Percentiles rank a stretch among this genome's conserved stretches.
These are phyloP conservation scores for Zenarchopterus dispar DNA, from an alignment of 2,797 vertebrate genomes.

Conservation along the genomic window DNA sequence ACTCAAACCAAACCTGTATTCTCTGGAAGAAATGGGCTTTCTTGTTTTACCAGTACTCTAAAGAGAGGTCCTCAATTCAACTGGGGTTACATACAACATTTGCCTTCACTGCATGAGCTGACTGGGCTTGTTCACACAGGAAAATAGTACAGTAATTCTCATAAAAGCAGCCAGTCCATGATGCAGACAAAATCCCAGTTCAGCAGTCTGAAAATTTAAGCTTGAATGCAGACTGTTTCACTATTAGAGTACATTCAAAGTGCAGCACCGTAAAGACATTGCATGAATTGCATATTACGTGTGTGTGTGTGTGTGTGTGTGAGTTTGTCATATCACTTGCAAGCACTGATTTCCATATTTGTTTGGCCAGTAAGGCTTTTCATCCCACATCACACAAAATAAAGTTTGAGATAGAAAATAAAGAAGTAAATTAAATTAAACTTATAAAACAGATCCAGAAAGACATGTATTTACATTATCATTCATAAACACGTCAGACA, in stretches of 20 bases:
- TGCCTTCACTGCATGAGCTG: conserved; percentile 43
- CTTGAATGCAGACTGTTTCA: no score
- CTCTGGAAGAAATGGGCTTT: background rate
- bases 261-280: no score
- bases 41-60: conserved; percentile 20
- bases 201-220: conserved; percentile 52
- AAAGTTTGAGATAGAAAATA: background rate
- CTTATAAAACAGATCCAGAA: background rate
- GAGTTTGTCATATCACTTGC: no score
- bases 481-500: no score
- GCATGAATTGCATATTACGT: no score
- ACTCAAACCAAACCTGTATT: conserved; percentile 17
- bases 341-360: no score
- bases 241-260: no score
- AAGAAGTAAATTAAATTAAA: background rate
- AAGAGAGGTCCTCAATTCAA: conserved; percentile 47
- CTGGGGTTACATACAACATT: conserved; percentile 28
- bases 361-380: no score
- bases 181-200: conserved; percentile 54
- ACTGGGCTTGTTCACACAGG: conserved; percentile 36
- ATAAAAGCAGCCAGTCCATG: conserved; percentile 53
- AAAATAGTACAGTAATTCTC: conserved; percentile 50
- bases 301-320: no score
- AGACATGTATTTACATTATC: background rate
- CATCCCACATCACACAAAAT: background rate